Evolutionary conservation across 2,113 vertebrate genomes (phyloP).

Genomic region (Callithrix jacchus): DNA sequence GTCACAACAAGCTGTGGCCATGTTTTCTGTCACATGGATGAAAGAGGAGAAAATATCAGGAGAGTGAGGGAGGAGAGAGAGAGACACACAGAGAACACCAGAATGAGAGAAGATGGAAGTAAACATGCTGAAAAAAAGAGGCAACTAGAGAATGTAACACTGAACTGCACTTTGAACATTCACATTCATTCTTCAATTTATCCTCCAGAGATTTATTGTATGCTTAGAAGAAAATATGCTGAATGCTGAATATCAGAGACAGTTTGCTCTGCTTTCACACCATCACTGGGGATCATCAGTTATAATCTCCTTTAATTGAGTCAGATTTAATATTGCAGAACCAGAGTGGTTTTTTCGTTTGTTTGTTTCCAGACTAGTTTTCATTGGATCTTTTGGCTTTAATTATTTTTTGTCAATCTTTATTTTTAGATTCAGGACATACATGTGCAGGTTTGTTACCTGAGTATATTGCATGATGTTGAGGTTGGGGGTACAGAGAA

Average conservation of each 20-base stretch:
- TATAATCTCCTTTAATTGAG: constrained; percentile 30
- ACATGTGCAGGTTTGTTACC: too few relatives aligned
- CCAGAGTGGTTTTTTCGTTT: background rate
- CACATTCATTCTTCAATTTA: background rate
- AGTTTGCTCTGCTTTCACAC: background rate
- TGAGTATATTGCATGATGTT: too few relatives aligned
- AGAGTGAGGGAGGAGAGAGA: background rate
- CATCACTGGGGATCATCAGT: background rate
- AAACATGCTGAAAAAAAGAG: background rate
- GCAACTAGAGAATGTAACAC: background rate
- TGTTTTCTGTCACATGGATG: background rate
- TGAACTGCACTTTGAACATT: background rate
- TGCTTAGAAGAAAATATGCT: background rate
- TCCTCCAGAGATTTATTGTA: background rate
- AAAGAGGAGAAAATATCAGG: background rate
- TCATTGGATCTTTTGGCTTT: background rate
- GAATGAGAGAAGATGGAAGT: background rate
- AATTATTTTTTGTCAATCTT: background rate
- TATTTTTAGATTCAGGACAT: too few relatives aligned
- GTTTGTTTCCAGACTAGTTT: constrained; percentile 25
- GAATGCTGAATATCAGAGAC: background rate
- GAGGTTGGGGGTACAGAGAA: too few relatives aligned
- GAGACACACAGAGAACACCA: background rate
- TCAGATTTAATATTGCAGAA: background rate
- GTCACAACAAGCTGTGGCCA: background rate